Percentiles rank a stretch among this genome's conserved stretches.
Conservation (phyloP, 2,797 vertebrate species). For the Enteromius trimaculatus region DNA sequence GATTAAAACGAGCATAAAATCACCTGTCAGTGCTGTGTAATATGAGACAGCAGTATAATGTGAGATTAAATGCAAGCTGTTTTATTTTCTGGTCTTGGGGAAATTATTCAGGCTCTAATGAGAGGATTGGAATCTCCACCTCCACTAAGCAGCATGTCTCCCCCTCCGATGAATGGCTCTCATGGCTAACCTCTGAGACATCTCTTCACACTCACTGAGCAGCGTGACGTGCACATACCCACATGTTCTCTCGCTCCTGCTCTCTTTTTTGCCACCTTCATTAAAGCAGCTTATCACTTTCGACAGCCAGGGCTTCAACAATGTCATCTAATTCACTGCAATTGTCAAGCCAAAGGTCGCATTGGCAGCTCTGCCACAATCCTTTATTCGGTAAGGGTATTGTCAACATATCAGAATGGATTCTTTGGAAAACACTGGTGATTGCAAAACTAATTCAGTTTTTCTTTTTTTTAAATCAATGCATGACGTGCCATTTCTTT, state of each 20-base stretch:
- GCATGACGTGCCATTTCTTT: not conserved
- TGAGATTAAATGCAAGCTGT: conserved; percentile 1
- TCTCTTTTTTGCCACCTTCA: conserved; percentile 47
- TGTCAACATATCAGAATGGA: not conserved
- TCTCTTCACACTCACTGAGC: conserved; percentile 50
- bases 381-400: conserved; percentile 28
- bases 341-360: conserved; percentile 58
- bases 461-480: not conserved
- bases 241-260: not conserved
- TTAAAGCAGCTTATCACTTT: conserved; percentile 61
- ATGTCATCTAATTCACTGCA: conserved; percentile 64
- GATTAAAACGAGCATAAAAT: conserved; percentile 3
- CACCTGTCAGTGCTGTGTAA: conserved; percentile 9
- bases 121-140: conserved; percentile 46
- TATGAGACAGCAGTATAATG: conserved; percentile 7
- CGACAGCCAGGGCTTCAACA: conserved; percentile 55
- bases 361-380: conserved; percentile 47
- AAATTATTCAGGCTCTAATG: conserved; percentile 36
- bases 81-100: conserved; percentile 28
- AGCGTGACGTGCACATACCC: conserved; percentile 41
- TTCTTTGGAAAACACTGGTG: conserved; percentile 8
- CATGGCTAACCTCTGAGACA: conserved; percentile 43
- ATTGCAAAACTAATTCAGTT: not conserved
- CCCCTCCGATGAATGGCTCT: conserved; percentile 1
- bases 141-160: conserved; percentile 35